Conservation (phyloP, 2,888 invertebrate species). For the Cephus runcator region DNA sequence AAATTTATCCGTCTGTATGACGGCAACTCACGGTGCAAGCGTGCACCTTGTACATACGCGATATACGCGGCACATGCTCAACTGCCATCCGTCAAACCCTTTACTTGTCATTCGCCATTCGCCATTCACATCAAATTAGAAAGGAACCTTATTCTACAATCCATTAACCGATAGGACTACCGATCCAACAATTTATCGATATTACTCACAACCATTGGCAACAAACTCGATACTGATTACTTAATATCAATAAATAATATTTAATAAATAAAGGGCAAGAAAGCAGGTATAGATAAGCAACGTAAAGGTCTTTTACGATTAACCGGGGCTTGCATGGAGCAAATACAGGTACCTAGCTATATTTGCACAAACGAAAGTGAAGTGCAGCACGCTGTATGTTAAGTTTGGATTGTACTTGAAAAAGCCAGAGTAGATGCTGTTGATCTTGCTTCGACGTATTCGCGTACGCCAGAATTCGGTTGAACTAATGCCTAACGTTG, state of each 20-base stretch:
- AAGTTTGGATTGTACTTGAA: constrained; percentile 27
- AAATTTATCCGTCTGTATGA: constrained; percentile 55
- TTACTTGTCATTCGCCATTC: too few relatives aligned
- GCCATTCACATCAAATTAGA: too few relatives aligned
- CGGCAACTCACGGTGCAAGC: constrained; percentile 7
- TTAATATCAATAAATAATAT: too few relatives aligned
- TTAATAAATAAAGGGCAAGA: too few relatives aligned
- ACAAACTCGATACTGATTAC: too few relatives aligned
- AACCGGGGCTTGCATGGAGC: too few relatives aligned
- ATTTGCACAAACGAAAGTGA: constrained; percentile 15
- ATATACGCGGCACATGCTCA: background rate
- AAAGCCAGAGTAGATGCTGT: constrained; percentile 25
- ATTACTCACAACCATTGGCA: background rate
- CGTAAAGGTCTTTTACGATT: background rate
- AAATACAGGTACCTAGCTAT: too few relatives aligned
- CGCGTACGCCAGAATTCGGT: too few relatives aligned
- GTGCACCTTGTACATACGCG: constrained; percentile 44
- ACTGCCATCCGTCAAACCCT: background rate
- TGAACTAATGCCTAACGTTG: too few relatives aligned
- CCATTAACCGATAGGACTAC: too few relatives aligned
- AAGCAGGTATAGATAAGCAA: too few relatives aligned
- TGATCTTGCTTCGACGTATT: constrained; percentile 23
- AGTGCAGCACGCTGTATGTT: constrained; percentile 12
- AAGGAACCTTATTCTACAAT: too few relatives aligned
- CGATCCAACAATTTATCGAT: background rate